Conservation (phyloP, 2,888 invertebrate genomes). For the Tenodera sinensis region DNA sequence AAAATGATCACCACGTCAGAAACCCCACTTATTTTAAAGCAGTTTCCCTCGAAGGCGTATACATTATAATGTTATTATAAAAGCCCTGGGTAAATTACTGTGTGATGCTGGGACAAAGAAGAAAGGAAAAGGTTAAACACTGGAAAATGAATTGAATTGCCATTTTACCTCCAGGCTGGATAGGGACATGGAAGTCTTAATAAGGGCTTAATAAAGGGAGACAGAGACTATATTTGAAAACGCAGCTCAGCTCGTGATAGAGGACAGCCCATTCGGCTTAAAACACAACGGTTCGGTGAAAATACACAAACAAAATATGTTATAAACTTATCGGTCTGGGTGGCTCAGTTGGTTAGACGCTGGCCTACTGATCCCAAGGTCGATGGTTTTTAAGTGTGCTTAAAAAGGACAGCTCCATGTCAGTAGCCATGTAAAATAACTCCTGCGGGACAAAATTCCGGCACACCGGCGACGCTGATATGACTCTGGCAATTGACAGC, state of each 20-base stretch:
- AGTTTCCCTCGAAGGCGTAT: not conserved
- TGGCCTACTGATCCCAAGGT: too few species aligned
- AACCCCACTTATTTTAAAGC: not conserved
- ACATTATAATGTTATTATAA: slow-evolving; percentile 7
- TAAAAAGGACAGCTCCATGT: too few species aligned
- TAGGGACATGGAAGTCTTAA: not conserved
- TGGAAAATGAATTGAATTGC: slow-evolving; percentile 5
- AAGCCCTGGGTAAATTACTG: not conserved
- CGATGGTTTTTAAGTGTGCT: too few species aligned
- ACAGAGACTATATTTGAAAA: not conserved
- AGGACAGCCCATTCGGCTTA: not conserved
- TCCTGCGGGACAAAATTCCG: too few species aligned
- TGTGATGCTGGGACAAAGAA: not conserved
- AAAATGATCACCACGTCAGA: not conserved
- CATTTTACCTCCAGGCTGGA: not conserved
- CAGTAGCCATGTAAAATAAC: too few species aligned
- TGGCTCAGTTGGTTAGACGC: too few species aligned
- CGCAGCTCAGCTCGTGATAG: not conserved
- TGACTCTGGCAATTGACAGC: too few species aligned
- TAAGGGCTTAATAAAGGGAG: not conserved
- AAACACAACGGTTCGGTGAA: not conserved
- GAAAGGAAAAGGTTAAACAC: slow-evolving; percentile 2
- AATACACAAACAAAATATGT: too few species aligned
- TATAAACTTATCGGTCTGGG: too few species aligned
- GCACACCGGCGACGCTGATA: too few species aligned